Base-by-base conservation (phyloP, 2,113 vertebrate species). In the Melanotaenia duboulayi region DNA sequence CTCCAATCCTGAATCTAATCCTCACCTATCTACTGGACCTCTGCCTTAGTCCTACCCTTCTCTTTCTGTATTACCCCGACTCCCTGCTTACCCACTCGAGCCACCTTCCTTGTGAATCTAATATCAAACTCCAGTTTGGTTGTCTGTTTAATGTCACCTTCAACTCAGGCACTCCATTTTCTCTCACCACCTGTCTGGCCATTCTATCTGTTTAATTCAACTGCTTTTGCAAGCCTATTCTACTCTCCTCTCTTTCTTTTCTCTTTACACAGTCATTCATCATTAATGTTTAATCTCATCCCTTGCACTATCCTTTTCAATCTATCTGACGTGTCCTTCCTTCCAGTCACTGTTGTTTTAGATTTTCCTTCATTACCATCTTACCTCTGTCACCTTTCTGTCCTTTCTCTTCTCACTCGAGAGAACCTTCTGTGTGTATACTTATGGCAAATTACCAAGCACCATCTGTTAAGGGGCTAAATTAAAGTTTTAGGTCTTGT, bases 61-160 rank as follows among this genome's bases (percentile, higher is more conserved):
- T 65, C 59, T 51, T 25, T 32, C 49, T 7, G 9, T 1, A 19
- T 16, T 1, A 1, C 10, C 16, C 65, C 28, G 28, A 28, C 65
- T 52, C 16, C 17, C 23, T 28, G 28, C 57, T 66, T 40, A 19
- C 57, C 49, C 25, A 4, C 4, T 13, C 4, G 19, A 7, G n/a
- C 64, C 42, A 69, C 23, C 22, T 46, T 56, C 17, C 2, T 37
- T 60, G 17, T 12, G 17, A 39, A 12, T 64, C 59, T 39, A 61
- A 68, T 51, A 76, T 68, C 54, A 57, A 73, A 11, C 76, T 64
- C 58, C 44, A 20, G 40, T 24, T 79, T 1, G 1, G 62, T 58
- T 32, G 3, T 49, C 60, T 78, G 69, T 79, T 83, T 83, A 81
- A 86, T 72, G 72, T 77, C 80, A 81, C 64, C 68, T 73, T 70